These are phyloP conservation scores for Bucco capensis DNA, from an alignment of 2,113 vertebrate genomes.

Conservation along the genomic window DNA sequence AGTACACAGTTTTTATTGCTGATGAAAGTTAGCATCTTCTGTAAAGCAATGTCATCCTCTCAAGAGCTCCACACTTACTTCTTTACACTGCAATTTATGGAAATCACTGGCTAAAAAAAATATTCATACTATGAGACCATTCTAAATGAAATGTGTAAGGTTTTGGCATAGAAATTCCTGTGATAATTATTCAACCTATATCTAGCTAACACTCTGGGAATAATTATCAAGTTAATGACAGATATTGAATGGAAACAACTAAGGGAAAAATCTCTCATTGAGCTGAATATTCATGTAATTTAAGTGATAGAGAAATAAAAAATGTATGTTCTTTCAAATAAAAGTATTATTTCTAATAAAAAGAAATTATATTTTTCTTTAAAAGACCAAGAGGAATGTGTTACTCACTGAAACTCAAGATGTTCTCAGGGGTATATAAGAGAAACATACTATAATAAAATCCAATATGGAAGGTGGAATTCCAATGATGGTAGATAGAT, in stretches of 20 bases:
- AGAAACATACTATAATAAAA: neutral
- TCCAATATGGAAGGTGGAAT: neutral
- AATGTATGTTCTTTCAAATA: neutral
- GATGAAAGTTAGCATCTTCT: neutral
- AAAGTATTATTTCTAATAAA: neutral
- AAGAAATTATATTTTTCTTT: neutral
- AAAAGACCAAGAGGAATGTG: neutral
- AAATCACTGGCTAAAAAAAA: neutral
- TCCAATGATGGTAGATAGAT: neutral
- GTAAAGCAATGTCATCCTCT: neutral
- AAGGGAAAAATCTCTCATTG: neutral
- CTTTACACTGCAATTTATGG: neutral
- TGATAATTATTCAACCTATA: neutral
- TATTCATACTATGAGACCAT: neutral
- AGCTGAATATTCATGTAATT: neutral
- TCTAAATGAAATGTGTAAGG: neutral
- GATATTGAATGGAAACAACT: neutral
- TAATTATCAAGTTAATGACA: neutral
- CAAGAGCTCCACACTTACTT: neutral
- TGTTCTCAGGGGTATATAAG: neutral
- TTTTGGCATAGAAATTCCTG: neutral
- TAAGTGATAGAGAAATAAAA: neutral
- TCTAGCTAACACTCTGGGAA: neutral
- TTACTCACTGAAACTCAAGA: neutral
- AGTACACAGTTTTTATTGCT: neutral